Evolutionary conservation across 2,113 vertebrate genomes (phyloP).

Genomic region (Desmodus rotundus): DNA sequence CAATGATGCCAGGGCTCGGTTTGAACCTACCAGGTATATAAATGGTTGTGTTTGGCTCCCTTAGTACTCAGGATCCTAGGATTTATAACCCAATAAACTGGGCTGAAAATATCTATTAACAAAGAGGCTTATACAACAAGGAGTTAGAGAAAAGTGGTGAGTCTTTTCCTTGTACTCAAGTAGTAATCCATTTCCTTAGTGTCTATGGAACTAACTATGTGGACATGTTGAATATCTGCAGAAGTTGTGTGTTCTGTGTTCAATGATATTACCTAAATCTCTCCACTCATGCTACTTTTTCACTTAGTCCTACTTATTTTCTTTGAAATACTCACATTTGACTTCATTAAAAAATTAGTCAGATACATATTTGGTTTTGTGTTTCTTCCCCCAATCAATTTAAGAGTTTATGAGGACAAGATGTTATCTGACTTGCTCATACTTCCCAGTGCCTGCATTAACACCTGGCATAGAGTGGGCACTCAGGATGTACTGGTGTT

Average conservation of each 20-base stretch:
- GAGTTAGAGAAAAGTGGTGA: background rate
- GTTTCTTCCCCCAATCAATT: background rate
- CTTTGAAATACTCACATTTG: background rate
- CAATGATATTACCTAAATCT: too few species aligned
- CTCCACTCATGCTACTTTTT: background rate
- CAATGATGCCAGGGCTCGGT: background rate
- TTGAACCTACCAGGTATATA: background rate
- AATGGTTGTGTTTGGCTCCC: background rate
- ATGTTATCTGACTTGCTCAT: background rate
- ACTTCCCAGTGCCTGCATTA: background rate
- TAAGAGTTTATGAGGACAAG: background rate
- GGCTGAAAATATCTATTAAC: background rate
- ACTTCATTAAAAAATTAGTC: background rate
- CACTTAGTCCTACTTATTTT: background rate
- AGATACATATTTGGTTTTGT: background rate
- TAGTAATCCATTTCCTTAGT: background rate
- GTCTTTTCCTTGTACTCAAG: background rate
- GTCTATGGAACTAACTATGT: background rate
- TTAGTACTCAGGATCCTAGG: background rate
- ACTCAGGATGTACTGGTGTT: background rate
- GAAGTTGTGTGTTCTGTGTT: background rate
- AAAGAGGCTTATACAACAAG: background rate
- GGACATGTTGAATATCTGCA: background rate
- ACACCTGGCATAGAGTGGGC: accelerated
- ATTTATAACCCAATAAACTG: background rate